A percentile compares a stretch with the other conserved stretches of the same genome.
These are phyloP conservation scores for Eunapius fragilis DNA, from an alignment of 37 sponge, comb jelly and placozoan species.

Conservation along the genomic window DNA sequence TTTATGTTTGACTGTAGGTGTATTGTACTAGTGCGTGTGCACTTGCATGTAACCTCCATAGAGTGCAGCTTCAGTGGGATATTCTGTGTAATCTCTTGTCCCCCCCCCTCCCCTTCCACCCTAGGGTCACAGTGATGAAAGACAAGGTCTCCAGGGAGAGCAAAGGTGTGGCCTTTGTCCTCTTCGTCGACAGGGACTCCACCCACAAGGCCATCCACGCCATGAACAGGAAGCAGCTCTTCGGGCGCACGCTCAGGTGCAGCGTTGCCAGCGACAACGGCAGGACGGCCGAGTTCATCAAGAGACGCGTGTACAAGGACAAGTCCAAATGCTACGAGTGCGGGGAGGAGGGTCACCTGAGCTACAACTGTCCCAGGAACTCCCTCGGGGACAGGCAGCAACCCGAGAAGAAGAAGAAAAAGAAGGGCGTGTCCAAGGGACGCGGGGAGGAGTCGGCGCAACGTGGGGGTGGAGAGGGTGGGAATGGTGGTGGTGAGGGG, in stretches of 20 bases:
- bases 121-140: constrained; percentile 78
- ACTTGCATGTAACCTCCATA: no score
- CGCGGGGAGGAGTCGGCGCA: constrained; percentile 14
- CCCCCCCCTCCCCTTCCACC: background rate
- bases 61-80: no score
- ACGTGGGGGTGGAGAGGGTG: background rate
- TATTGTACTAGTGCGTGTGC: no score
- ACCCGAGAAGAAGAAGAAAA: constrained; percentile 76
- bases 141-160: constrained; percentile 78
- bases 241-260: constrained; percentile 87
- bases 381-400: constrained; percentile 84
- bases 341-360: constrained; percentile 94
- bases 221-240: constrained; percentile 85
- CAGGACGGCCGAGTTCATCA: constrained; percentile 88
- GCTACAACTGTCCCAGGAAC: constrained; percentile 87
- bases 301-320: constrained; percentile 81
- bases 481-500: constrained; percentile 12
- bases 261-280: constrained; percentile 94
- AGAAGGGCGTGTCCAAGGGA: constrained; percentile 56
- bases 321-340: constrained; percentile 93
- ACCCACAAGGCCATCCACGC: constrained; percentile 77
- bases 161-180: constrained; percentile 92
- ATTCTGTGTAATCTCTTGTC: no score
- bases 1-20: no score
- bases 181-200: constrained; percentile 79